These are phyloP conservation scores for Geophilus truncorum DNA, from an alignment of 2,888 invertebrate species.

Conservation along the genomic window DNA sequence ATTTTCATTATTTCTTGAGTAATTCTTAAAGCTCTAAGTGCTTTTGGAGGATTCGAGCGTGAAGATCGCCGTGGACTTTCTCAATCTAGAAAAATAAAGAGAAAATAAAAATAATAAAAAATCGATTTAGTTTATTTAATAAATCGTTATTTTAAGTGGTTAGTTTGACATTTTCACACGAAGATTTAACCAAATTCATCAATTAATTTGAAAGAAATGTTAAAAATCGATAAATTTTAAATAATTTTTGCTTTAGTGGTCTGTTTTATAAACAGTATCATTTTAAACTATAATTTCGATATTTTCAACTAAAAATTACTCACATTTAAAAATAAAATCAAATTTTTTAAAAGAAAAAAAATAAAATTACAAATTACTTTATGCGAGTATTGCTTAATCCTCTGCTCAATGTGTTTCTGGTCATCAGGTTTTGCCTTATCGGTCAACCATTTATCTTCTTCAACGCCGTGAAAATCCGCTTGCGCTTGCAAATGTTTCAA, in stretches of 20 bases:
- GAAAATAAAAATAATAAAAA: no score
- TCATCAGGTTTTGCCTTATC: constrained; percentile 39
- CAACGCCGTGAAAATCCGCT: constrained; percentile 60
- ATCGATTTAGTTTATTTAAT: no score
- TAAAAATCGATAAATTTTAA: no score
- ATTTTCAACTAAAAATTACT: no score
- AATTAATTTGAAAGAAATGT: no score
- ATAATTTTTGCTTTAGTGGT: no score
- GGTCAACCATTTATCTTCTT: constrained; percentile 59
- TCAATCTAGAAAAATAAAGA: constrained; percentile 49
- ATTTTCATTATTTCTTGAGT: no score
- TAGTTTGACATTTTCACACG: no score
- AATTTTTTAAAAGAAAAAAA: background rate
- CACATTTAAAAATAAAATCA: background rate
- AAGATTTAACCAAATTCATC: no score
- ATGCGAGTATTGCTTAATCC: constrained; percentile 74
- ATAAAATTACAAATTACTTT: constrained; percentile 58
- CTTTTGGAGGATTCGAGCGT: constrained; percentile 66
- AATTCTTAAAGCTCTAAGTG: constrained; percentile 59
- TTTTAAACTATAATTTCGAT: no score
- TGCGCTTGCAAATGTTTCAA: constrained; percentile 76
- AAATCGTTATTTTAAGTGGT: no score
- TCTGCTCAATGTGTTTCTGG: constrained; percentile 59
- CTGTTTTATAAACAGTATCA: no score
- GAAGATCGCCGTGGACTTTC: constrained; percentile 74